A percentile compares a stretch with the other conserved stretches of the same genome.
Evolutionary conservation across 2,888 invertebrate genomes (phyloP).

Genomic region (Rotaria sp.): DNA sequence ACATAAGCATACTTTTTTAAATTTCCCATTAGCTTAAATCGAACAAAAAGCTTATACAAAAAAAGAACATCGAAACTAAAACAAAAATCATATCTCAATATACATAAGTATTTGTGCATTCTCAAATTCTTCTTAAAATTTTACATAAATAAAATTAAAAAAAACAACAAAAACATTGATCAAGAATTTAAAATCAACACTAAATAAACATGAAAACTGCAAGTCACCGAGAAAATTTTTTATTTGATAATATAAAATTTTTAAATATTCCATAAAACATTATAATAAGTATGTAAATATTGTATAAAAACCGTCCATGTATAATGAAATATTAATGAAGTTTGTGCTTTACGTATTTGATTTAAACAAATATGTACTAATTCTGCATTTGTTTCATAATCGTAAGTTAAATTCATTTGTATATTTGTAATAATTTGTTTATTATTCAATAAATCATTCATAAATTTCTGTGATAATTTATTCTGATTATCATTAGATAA

Average conservation of each 20-base stretch:
- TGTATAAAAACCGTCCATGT: slow-evolving; percentile 7
- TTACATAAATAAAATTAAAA: no score
- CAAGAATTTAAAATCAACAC: no score
- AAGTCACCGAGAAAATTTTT: neutral
- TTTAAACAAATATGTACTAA: slow-evolving; percentile 3
- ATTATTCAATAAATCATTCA: neutral
- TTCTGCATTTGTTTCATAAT: neutral
- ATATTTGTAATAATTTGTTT: neutral
- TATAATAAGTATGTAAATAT: slow-evolving; percentile 24
- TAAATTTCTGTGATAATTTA: neutral
- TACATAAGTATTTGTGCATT: no score
- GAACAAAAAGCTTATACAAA: no score
- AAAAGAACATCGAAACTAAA: no score
- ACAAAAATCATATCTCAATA: no score
- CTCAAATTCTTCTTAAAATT: no score
- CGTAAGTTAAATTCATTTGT: neutral
- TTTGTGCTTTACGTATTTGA: slow-evolving; percentile 13
- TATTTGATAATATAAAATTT: neutral
- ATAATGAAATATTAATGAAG: slow-evolving; percentile 20
- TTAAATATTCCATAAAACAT: slow-evolving; percentile 11
- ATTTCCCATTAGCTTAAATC: no score
- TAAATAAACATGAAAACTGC: neutral
- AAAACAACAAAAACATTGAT: no score
- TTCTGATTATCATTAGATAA: neutral
- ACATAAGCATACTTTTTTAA: no score